Evolutionary conservation across 1,140 invertebrate genomes (phyloP).

Genomic region (Drosophila subpulchrella): DNA sequence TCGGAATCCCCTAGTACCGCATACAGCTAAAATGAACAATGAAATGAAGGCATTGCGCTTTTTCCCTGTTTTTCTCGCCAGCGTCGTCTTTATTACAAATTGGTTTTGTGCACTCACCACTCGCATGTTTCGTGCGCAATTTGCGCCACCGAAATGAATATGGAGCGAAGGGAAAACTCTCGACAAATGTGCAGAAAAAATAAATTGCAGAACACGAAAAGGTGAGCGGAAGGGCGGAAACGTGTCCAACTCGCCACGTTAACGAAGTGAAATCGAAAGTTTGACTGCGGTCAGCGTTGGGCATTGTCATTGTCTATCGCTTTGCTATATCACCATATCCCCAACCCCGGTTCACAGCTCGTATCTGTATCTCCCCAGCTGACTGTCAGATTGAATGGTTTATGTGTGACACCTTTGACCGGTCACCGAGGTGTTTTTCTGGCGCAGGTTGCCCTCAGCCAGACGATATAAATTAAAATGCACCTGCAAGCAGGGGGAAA

Average conservation of each 20-base stretch:
- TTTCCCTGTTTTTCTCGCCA: slow-evolving; percentile 44
- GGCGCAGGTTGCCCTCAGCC: slow-evolving; percentile 29
- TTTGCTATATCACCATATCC: slow-evolving; percentile 30
- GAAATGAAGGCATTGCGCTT: slow-evolving; percentile 57
- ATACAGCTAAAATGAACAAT: slow-evolving; percentile 24
- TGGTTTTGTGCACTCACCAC: slow-evolving; percentile 73
- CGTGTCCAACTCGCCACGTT: slow-evolving; percentile 72
- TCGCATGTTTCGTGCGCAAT: slow-evolving; percentile 78
- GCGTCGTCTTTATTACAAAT: slow-evolving; percentile 81
- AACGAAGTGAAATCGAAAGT: slow-evolving; percentile 81
- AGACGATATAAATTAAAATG: slow-evolving; percentile 69
- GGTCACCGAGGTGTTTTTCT: slow-evolving; percentile 55
- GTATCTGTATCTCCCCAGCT: slow-evolving; percentile 8
- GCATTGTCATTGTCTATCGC: slow-evolving; percentile 48
- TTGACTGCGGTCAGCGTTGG: slow-evolving; percentile 65
- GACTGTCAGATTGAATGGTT: slow-evolving; percentile 80
- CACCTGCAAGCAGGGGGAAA: slow-evolving; percentile 9
- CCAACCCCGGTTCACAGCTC: slow-evolving; percentile 1
- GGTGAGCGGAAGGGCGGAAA: slow-evolving; percentile 41
- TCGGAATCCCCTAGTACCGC: not conserved
- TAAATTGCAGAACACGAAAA: slow-evolving; percentile 55
- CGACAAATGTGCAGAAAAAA: slow-evolving; percentile 35
- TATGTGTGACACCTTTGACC: slow-evolving; percentile 81
- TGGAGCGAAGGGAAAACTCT: slow-evolving; percentile 44
- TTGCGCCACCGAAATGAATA: slow-evolving; percentile 74